Evolutionary conservation across 1,140 invertebrate genomes (phyloP), one percentile per base, ranked within the genome.

Genomic region (Rhizoglyphus robini): DNA sequence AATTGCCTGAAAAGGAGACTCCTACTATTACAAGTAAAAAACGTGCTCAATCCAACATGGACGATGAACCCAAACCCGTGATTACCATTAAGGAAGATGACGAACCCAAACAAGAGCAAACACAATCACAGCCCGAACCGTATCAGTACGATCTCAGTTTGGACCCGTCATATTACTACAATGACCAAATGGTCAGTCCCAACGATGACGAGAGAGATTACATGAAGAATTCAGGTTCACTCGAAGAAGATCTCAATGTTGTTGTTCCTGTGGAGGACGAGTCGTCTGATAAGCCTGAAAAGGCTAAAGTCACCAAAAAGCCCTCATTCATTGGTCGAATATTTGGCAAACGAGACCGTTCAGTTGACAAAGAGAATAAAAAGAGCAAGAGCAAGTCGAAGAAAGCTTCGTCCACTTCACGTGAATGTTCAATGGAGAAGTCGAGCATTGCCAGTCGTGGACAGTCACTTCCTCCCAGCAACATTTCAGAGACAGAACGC

Each of bases 361-460:
- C 51, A 20, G 51, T 54, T 8, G 51, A 2, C 29, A 60, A 60
- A 27, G 58, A 58, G 15, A 11, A 60, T 2, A 60, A 60, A 29
- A 60, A 60, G 20, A 15, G 36, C 11, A 5, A 27, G 31, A 27
- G 27, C 15, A 60, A 60, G 36, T 20, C 58, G 3, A 13, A 27
- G 2, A 60, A 60, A 60, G 18, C 58, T 32, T 8, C 15, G 11
- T 60, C 58, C 36, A 8, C 15, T 15, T 60, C 58, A 38, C 58
- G 58, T 46, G 58, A 60, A 46, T 29, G 58, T 32, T 54, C 51
- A 25, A 54, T 20, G 51, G 51, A 54, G 15, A 54, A 54, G 20
- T 54, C 51, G 20, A 54, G 51, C 15, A 8, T 11, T 25, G 23
- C 41, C 23, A 15, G 15, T 46, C 41, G 51, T 25, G 8, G 20